Evolutionary conservation across 2,888 invertebrate genomes (phyloP).

Genomic region (Drosophila paranaensis): DNA sequence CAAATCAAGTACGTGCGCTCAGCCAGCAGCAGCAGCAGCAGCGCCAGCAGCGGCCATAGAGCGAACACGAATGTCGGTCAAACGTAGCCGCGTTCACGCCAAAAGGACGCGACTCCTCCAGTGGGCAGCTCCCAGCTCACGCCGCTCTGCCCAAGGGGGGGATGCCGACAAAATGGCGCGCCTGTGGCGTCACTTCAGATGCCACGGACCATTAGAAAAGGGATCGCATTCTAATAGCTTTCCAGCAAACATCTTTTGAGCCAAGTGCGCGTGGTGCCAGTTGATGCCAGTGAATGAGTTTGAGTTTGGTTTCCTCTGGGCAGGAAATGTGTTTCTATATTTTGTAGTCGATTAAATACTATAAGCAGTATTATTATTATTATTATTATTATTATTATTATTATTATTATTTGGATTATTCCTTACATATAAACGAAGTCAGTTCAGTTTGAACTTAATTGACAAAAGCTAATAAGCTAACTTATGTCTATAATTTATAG

Average conservation of each 20-base stretch:
- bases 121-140: slow-evolving; percentile 18
- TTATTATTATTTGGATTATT: no score
- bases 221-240: slow-evolving; percentile 12
- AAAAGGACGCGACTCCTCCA: slow-evolving; percentile 22
- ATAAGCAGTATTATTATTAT: no score
- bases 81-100: slow-evolving; percentile 15
- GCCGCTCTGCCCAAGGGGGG: slow-evolving; percentile 16
- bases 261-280: neutral
- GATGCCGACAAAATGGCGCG: slow-evolving; percentile 43
- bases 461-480: no score
- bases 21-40: neutral
- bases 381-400: no score
- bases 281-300: neutral
- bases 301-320: neutral
- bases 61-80: slow-evolving; percentile 50
- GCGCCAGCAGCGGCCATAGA: slow-evolving; percentile 1
- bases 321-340: neutral
- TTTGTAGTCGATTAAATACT: no score
- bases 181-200: slow-evolving; percentile 9
- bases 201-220: slow-evolving; percentile 6
- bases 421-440: no score
- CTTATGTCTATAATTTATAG: no score
- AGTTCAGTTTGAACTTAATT: no score
- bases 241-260: neutral
- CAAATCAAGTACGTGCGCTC: neutral